These are phyloP conservation scores for Rhodophaea formosa DNA, from an alignment of 2,888 invertebrate species.

Conservation along the genomic window DNA sequence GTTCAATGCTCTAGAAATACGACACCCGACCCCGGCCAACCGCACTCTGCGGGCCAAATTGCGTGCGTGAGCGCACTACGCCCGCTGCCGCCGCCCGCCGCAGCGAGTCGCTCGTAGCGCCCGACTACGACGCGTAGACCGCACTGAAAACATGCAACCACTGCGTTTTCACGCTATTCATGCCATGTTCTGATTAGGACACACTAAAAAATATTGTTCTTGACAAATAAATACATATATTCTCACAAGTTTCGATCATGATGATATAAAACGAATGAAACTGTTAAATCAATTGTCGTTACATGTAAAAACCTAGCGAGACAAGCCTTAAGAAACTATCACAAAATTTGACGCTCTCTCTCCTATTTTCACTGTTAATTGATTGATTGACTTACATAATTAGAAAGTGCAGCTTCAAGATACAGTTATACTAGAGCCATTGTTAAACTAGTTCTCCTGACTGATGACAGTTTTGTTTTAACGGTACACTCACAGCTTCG, in stretches of 20 bases:
- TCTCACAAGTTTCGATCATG: background rate
- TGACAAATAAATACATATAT: background rate
- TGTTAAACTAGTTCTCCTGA: conserved; percentile 57
- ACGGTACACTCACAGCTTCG: conserved; percentile 65
- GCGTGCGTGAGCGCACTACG: conserved; percentile 38
- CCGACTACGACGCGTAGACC: conserved; percentile 36
- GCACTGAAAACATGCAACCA: conserved; percentile 1
- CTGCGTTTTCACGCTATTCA: background rate
- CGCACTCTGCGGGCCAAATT: conserved; percentile 50
- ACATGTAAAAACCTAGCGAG: background rate
- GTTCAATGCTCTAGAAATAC: conserved; percentile 81
- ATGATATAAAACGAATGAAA: background rate
- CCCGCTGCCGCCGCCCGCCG: conserved; percentile 35
- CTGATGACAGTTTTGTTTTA: conserved; percentile 68
- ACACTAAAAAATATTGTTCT: too few species aligned
- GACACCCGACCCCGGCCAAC: conserved; percentile 72
- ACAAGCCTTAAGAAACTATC: background rate
- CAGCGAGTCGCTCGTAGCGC: conserved; percentile 34
- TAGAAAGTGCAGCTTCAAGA: conserved; percentile 18
- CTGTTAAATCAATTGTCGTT: background rate
- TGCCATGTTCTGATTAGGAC: background rate
- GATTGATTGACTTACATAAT: conserved; percentile 16
- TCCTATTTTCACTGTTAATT: conserved; percentile 9
- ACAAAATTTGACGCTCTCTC: background rate
- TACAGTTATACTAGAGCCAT: conserved; percentile 38